Percentiles rank a stretch among this genome's conserved stretches.
These are phyloP conservation scores for Diachasmimorpha longicaudata DNA, from an alignment of 1,140 invertebrate genomes.

Conservation along the genomic window DNA sequence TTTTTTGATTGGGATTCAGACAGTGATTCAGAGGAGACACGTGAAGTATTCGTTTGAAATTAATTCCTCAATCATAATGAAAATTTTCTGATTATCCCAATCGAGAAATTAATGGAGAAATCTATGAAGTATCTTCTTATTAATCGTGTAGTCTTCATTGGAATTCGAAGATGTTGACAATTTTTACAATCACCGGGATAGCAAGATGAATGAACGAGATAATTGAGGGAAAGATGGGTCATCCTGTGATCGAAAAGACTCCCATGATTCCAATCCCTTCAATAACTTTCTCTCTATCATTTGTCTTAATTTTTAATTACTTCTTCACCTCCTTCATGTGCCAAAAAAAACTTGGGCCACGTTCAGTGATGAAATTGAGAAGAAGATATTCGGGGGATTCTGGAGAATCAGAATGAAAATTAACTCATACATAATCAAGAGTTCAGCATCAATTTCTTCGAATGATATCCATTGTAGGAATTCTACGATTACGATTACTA, in stretches of 20 bases:
- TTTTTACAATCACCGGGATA: background rate
- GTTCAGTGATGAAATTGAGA: background rate
- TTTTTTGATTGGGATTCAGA: slow-evolving; percentile 43
- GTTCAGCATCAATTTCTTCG: too few species aligned
- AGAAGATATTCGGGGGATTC: background rate
- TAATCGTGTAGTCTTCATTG: background rate
- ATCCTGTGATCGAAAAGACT: background rate
- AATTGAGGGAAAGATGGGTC: background rate
- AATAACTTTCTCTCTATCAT: too few species aligned
- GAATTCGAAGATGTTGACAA: background rate
- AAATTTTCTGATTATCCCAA: background rate
- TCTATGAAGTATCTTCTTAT: background rate
- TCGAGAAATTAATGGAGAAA: background rate
- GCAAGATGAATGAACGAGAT: background rate
- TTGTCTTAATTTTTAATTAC: too few species aligned
- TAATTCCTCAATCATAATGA: background rate
- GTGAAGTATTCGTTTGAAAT: slow-evolving; percentile 57
- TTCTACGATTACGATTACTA: too few species aligned
- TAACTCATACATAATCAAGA: too few species aligned
- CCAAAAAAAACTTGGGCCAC: background rate
- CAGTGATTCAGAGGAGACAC: slow-evolving; percentile 47
- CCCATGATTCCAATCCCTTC: too few species aligned
- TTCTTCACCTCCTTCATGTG: background rate
- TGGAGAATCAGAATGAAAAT: too few species aligned
- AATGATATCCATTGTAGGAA: too few species aligned